phyloP scores from a whole-genome alignment of 2,888 invertebrate genomes.

The Macropis europaea region DNA sequence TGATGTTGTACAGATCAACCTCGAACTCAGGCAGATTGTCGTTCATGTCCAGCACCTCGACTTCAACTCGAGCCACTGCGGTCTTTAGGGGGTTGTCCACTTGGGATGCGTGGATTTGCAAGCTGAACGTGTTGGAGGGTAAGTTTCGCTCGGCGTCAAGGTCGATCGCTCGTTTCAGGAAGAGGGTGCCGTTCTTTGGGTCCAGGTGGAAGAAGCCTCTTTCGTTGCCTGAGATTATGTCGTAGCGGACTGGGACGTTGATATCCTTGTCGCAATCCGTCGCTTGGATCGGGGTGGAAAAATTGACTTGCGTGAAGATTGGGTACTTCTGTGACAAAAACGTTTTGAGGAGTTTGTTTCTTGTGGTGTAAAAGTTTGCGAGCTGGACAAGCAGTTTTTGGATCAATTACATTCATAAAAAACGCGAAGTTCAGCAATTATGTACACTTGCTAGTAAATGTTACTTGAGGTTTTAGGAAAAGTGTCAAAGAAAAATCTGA shows the following conservation, averaged over 20 bases:
- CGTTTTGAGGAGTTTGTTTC: too few relatives aligned
- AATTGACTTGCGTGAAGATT: slow-evolving; percentile 86
- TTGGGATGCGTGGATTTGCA: slow-evolving; percentile 90
- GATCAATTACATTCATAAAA: too few relatives aligned
- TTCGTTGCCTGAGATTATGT: slow-evolving; percentile 91
- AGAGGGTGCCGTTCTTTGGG: slow-evolving; percentile 87
- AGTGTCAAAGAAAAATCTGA: too few relatives aligned
- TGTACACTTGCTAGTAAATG: too few relatives aligned
- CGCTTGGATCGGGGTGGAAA: slow-evolving; percentile 88
- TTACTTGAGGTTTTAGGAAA: too few relatives aligned
- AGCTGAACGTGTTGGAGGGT: slow-evolving; percentile 88
- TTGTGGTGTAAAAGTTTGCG: too few relatives aligned
- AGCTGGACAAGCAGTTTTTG: too few relatives aligned
- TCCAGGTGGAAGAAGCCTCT: slow-evolving; percentile 88
- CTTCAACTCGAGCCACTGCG: slow-evolving; percentile 87
- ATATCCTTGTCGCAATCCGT: slow-evolving; percentile 90
- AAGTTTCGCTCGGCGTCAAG: slow-evolving; percentile 86
- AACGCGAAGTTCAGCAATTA: too few relatives aligned
- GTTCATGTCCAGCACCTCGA: slow-evolving; percentile 89
- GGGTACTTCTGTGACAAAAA: slow-evolving; percentile 80
- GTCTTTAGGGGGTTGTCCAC: slow-evolving; percentile 89
- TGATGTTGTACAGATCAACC: slow-evolving; percentile 94
- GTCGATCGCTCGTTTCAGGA: slow-evolving; percentile 90
- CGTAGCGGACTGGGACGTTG: slow-evolving; percentile 87
- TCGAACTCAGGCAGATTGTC: slow-evolving; percentile 94